phyloP scores from a whole-genome alignment of 2,797 vertebrate genomes.

The Hybognathus amarus region DNA sequence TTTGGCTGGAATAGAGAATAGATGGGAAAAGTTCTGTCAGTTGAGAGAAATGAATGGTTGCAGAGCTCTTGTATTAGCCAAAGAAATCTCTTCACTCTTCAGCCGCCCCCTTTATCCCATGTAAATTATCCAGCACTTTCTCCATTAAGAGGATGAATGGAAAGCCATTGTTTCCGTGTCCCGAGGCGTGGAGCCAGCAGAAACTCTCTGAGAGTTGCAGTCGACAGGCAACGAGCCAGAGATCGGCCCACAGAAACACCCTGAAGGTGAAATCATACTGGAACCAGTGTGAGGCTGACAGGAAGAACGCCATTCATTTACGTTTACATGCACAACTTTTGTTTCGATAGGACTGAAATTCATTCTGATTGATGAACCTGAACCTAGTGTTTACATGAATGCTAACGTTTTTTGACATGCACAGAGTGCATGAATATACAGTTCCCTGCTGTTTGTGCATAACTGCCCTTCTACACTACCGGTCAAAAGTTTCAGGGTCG shows the following conservation, averaged over 20 bases:
- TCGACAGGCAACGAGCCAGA: slow-evolving; percentile 6
- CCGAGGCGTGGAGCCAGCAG: slow-evolving; percentile 40
- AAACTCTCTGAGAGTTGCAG: slow-evolving; percentile 17
- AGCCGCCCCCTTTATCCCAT: not conserved
- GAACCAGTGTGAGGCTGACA: slow-evolving; percentile 48
- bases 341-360: too few species aligned
- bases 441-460: too few species aligned
- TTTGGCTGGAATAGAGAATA: not conserved
- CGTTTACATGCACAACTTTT: too few species aligned
- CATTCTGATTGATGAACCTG: too few species aligned
- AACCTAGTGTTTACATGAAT: too few species aligned
- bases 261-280: not conserved
- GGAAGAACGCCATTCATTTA: not conserved
- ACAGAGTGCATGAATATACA: too few species aligned
- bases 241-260: slow-evolving; percentile 29
- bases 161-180: slow-evolving; percentile 46
- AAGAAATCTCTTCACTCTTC: not conserved
- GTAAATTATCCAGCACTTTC: slow-evolving; percentile 34
- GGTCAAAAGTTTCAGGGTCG: too few species aligned
- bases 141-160: slow-evolving; percentile 54
- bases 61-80: not conserved
- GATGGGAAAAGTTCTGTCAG: not conserved
- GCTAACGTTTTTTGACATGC: too few species aligned
- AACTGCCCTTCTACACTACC: too few species aligned
- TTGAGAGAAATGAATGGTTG: not conserved